Percentiles rank a stretch among this genome's conserved stretches.
Evolutionary conservation across 2,888 invertebrate genomes (phyloP).

Genomic region (Phlogophora meticulosa): DNA sequence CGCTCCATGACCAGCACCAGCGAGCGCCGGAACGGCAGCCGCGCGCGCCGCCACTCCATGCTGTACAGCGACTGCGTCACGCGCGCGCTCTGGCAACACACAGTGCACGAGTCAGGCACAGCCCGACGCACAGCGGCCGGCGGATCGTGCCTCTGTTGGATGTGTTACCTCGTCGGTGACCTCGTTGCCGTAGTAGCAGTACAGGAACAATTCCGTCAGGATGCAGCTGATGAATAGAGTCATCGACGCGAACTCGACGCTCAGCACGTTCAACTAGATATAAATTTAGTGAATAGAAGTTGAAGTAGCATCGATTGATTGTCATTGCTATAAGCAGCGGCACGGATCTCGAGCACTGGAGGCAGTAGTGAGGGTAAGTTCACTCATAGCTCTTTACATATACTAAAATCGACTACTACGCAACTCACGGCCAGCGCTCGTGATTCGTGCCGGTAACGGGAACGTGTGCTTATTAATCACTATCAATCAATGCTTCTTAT

Average conservation of each 20-base stretch:
- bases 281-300: background rate
- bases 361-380: too few species aligned
- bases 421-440: too few species aligned
- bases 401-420: too few species aligned
- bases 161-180: constrained; percentile 86
- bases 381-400: too few species aligned
- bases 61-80: constrained; percentile 83
- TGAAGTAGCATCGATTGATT: too few species aligned
- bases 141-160: background rate
- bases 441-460: too few species aligned
- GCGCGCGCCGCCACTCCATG: constrained; percentile 78
- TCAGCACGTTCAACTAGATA: constrained; percentile 77
- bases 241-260: constrained; percentile 89
- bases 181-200: constrained; percentile 91
- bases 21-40: constrained; percentile 72
- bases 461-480: background rate
- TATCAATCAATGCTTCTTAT: background rate
- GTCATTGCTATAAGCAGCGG: too few species aligned
- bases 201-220: constrained; percentile 89
- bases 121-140: too few species aligned
- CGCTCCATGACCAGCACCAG: constrained; percentile 86
- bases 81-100: constrained; percentile 79
- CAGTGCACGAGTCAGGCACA: background rate
- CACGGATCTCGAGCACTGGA: too few species aligned
- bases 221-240: constrained; percentile 89